phyloP scores from a whole-genome alignment of 2,888 invertebrate genomes.

The Phytoseiulus persimilis region DNA sequence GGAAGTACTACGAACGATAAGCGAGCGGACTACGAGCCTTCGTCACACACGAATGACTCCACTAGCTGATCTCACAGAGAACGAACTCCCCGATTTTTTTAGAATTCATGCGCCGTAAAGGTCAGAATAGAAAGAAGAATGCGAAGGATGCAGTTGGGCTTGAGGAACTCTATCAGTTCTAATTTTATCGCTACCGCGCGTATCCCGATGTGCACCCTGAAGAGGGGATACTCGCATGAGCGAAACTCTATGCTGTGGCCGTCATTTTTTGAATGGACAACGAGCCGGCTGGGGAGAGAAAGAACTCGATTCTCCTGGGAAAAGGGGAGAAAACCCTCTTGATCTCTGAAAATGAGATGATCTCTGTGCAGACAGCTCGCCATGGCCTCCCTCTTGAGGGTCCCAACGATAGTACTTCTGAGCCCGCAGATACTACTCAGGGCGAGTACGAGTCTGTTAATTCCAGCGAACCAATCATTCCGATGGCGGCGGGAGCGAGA shows the following conservation, averaged over 20 bases:
- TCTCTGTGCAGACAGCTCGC: neutral
- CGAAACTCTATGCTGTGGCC: too few species aligned
- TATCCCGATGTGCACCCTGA: too few species aligned
- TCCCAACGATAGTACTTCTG: neutral
- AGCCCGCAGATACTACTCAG: neutral
- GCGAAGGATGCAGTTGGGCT: neutral
- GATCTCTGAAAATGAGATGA: too few species aligned
- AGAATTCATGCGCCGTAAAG: neutral
- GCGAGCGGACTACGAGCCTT: too few species aligned
- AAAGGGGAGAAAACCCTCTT: neutral
- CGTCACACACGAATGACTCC: neutral
- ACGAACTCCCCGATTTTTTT: neutral
- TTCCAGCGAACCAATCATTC: neutral
- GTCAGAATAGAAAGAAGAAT: neutral
- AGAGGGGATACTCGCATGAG: neutral
- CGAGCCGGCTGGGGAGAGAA: too few species aligned
- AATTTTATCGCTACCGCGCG: neutral
- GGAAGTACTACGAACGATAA: too few species aligned
- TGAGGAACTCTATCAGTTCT: neutral
- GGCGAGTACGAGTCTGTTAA: too few species aligned
- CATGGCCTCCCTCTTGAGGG: neutral
- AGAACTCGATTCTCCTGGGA: too few species aligned
- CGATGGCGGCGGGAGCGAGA: neutral
- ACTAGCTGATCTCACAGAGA: neutral
- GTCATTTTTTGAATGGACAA: too few species aligned